Evolutionary conservation across 2,888 invertebrate species (phyloP).

Genomic region (Dicycla oo): DNA sequence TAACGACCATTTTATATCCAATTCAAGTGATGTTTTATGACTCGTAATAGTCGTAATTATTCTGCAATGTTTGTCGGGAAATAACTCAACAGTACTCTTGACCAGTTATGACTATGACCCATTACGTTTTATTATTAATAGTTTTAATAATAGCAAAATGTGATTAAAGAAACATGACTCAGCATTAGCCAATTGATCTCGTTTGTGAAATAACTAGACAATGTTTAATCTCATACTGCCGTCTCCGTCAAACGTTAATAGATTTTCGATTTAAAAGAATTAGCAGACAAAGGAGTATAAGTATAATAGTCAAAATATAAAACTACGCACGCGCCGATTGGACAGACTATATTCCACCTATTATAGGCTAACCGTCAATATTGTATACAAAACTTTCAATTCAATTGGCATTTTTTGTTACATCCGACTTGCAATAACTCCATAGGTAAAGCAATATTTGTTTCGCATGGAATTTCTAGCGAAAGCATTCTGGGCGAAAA

Average conservation of each 20-base stretch:
- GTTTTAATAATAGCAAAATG: constrained; percentile 40
- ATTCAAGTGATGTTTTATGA: constrained; percentile 53
- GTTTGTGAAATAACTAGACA: constrained; percentile 38
- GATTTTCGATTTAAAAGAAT: constrained; percentile 26
- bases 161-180: constrained; percentile 53
- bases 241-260: constrained; percentile 30
- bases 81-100: constrained; percentile 25
- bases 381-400: constrained; percentile 29
- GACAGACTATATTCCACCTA: background rate
- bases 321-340: constrained; percentile 23
- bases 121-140: constrained; percentile 48
- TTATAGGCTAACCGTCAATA: background rate
- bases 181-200: constrained; percentile 44
- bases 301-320: background rate
- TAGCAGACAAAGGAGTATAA: constrained; percentile 36
- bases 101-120: constrained; percentile 7
- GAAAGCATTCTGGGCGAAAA: constrained; percentile 54
- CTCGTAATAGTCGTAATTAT: constrained; percentile 54
- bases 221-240: constrained; percentile 9
- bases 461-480: constrained; percentile 41
- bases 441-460: constrained; percentile 33
- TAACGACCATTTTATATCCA: constrained; percentile 52
- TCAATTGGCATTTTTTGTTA: constrained; percentile 34
- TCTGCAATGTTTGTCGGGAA: constrained; percentile 31
- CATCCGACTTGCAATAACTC: constrained; percentile 17